Percentiles rank a stretch among this genome's conserved stretches.
Evolutionary conservation across 2,113 vertebrate species (phyloP).

Genomic region (Arothron firmamentum): DNA sequence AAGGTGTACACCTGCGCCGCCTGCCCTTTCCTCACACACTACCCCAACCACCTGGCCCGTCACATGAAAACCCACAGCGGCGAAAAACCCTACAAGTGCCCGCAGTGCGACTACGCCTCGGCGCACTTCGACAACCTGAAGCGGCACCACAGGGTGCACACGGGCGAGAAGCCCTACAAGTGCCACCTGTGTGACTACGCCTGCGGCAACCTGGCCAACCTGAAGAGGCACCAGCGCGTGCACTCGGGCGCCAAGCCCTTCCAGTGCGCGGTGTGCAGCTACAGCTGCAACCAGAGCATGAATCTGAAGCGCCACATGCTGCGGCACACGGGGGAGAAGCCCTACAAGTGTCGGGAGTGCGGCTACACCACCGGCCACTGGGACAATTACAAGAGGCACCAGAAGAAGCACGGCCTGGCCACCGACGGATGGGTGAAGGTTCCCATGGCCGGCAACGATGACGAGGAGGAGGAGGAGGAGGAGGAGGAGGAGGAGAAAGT

Average conservation of each 20-base stretch:
- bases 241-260: slow-evolving; percentile 97
- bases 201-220: slow-evolving; percentile 96
- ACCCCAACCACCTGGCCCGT: slow-evolving; percentile 93
- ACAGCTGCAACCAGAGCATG: slow-evolving; percentile 99
- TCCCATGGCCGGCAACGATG: slow-evolving; percentile 52
- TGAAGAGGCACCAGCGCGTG: slow-evolving; percentile 93
- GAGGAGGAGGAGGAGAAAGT: slow-evolving; percentile 22
- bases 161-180: slow-evolving; percentile 90
- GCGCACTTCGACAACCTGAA: slow-evolving; percentile 98
- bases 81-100: slow-evolving; percentile 95
- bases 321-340: slow-evolving; percentile 92
- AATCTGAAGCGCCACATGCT: slow-evolving; percentile 99
- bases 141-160: slow-evolving; percentile 91
- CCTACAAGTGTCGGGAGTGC: slow-evolving; percentile 89
- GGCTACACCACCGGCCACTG: slow-evolving; percentile 96
- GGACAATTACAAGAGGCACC: slow-evolving; percentile 99
- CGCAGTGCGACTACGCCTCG: slow-evolving; percentile 90
- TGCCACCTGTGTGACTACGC: slow-evolving; percentile 91
- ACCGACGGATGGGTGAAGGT: slow-evolving; percentile 83
- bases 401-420: slow-evolving; percentile 91
- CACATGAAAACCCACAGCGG: slow-evolving; percentile 99
- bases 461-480: slow-evolving; percentile 38
- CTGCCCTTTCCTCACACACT: slow-evolving; percentile 94
- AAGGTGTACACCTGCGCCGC: slow-evolving; percentile 89
- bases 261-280: slow-evolving; percentile 89